phyloP scores from a whole-genome alignment of 2,888 invertebrate species.

The Subacronicta megacephala region DNA sequence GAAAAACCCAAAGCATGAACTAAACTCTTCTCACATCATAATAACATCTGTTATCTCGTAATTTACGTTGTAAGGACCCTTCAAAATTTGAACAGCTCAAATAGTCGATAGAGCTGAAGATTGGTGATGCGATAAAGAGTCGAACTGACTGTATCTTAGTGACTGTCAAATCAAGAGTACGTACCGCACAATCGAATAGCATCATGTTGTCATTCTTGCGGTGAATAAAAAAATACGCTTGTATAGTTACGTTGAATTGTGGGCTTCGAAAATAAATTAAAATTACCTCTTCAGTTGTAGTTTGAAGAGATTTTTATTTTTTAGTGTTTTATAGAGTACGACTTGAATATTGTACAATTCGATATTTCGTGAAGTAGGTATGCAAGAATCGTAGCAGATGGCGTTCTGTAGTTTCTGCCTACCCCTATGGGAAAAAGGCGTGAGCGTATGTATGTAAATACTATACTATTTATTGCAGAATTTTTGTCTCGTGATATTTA shows the following conservation, averaged over 20 bases:
- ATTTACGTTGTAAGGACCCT: conserved; percentile 60
- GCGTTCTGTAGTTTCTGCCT: too few species aligned
- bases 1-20: conserved; percentile 4
- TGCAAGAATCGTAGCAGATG: too few species aligned
- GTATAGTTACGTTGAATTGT: conserved; percentile 18
- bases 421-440: too few species aligned
- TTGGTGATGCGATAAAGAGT: conserved; percentile 67
- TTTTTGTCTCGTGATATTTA: too few species aligned
- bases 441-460: too few species aligned
- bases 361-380: too few species aligned
- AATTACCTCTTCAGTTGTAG: conserved; percentile 22
- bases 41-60: conserved; percentile 51
- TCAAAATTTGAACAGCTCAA: conserved; percentile 57
- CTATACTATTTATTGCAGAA: too few species aligned
- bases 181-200: conserved; percentile 59
- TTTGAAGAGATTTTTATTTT: not conserved
- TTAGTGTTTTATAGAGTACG: too few species aligned
- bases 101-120: conserved; percentile 66
- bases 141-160: conserved; percentile 67
- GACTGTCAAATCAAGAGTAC: conserved; percentile 64
- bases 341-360: too few species aligned
- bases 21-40: conserved; percentile 28
- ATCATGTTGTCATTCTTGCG: conserved; percentile 57
- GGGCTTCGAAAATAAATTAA: conserved; percentile 19
- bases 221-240: conserved; percentile 30